Evolutionary conservation across 30 jellyfish, hydroid and myxozoan species (phyloP).

Genomic region (Thelohanellus kitauei): DNA sequence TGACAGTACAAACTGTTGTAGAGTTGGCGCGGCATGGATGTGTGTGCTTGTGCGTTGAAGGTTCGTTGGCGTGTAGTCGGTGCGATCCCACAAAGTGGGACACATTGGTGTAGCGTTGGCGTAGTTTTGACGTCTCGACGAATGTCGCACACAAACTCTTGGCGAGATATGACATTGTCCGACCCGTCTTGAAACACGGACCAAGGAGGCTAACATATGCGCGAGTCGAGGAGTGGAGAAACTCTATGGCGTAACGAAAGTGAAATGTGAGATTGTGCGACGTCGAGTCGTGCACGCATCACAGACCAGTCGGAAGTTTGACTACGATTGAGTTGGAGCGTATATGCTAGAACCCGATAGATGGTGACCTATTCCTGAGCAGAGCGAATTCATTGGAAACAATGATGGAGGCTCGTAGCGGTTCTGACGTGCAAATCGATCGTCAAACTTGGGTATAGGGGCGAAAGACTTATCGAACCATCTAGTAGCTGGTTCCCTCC

Average conservation of each 20-base stretch:
- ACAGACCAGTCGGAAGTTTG: conserved; percentile 13
- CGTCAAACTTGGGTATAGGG: conserved; percentile 55
- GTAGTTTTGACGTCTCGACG: too few relatives aligned
- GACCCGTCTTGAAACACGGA: conserved; percentile 36
- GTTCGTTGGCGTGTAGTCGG: too few relatives aligned
- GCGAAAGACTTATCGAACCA: conserved; percentile 60
- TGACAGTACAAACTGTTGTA: too few relatives aligned
- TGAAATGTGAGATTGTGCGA: conserved; percentile 5
- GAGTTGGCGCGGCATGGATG: too few relatives aligned
- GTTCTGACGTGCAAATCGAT: conserved; percentile 32
- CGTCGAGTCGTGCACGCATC: conserved; percentile 11
- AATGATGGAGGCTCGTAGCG: conserved; percentile 39
- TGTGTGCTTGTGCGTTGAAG: too few relatives aligned
- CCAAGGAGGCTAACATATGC: conserved; percentile 23
- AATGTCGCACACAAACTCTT: conserved; percentile 1
- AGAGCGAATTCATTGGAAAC: conserved; percentile 33
- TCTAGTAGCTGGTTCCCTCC: conserved; percentile 76
- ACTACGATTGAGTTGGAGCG: conserved; percentile 23
- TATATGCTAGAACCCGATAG: conserved; percentile 16
- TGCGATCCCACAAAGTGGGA: too few relatives aligned
- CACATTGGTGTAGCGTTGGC: too few relatives aligned
- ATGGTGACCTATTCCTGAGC: conserved; percentile 25
- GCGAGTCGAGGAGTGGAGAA: conserved; percentile 21
- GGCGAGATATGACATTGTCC: conserved; percentile 11
- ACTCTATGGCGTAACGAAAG: conserved; percentile 17